Percentiles rank a stretch among this genome's conserved stretches.
Evolutionary conservation across 2,113 vertebrate species (phyloP).

Genomic region (Salvator merianae): DNA sequence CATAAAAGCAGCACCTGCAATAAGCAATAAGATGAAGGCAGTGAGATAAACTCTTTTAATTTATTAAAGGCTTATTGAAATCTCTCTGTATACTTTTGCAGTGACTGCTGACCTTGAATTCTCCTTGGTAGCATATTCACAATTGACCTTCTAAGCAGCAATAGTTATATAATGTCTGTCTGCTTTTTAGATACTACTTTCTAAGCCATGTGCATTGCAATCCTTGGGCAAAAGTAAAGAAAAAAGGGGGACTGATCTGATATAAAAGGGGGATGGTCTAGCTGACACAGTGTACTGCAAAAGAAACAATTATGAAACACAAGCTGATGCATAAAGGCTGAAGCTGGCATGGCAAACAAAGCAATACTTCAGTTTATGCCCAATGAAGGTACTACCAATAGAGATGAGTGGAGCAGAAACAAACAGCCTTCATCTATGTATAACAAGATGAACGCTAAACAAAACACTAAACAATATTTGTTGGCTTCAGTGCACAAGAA

Average conservation of each 20-base stretch:
- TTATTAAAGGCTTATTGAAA: conserved; percentile 49
- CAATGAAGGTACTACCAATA: conserved; percentile 3
- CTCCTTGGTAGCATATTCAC: conserved; percentile 44
- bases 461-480: conserved; percentile 21
- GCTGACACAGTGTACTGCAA: not conserved
- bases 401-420: not conserved
- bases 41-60: conserved; percentile 50
- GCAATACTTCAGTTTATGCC: conserved; percentile 15
- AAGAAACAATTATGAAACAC: conserved; percentile 14
- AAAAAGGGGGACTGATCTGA: not conserved
- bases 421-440: not conserved
- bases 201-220: conserved; percentile 9
- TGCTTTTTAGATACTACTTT: conserved; percentile 5
- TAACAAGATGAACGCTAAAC: conserved; percentile 18
- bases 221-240: conserved; percentile 25
- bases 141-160: conserved; percentile 28
- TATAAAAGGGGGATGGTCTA: conserved; percentile 36
- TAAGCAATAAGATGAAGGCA: conserved; percentile 38
- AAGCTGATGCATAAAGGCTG: not conserved
- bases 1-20: conserved; percentile 43
- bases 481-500: not conserved
- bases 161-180: conserved; percentile 17
- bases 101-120: conserved; percentile 62
- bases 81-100: conserved; percentile 48
- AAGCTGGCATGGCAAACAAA: conserved; percentile 6